These are phyloP conservation scores for Alloplasta piceator DNA, from an alignment of 2,888 invertebrate genomes.

Conservation along the genomic window DNA sequence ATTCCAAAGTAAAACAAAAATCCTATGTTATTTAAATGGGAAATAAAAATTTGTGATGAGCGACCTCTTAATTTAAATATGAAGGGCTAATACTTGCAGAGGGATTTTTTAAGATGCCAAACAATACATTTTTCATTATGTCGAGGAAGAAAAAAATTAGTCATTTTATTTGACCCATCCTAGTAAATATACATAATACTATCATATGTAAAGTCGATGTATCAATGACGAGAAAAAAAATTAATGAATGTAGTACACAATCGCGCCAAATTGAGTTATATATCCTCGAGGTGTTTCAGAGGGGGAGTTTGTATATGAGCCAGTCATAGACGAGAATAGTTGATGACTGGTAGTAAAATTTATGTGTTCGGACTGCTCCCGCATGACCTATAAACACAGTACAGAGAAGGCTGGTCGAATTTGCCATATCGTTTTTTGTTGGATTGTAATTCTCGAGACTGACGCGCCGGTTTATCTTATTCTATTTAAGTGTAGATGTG, in stretches of 20 bases:
- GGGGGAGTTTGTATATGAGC: slow-evolving; percentile 19
- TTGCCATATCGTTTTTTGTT: slow-evolving; percentile 55
- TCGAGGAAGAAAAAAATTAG: too few species aligned
- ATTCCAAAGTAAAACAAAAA: too few species aligned
- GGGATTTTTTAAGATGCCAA: too few species aligned
- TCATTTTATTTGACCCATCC: too few species aligned
- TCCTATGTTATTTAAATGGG: too few species aligned
- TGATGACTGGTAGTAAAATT: slow-evolving; percentile 69
- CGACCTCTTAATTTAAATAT: too few species aligned
- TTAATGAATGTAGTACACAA: slow-evolving; percentile 74
- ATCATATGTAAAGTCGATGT: too few species aligned
- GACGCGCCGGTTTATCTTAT: slow-evolving; percentile 53
- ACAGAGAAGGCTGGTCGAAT: slow-evolving; percentile 53
- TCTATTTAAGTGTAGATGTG: slow-evolving; percentile 43
- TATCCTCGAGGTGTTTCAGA: slow-evolving; percentile 53
- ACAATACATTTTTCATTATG: too few species aligned
- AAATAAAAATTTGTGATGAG: too few species aligned
- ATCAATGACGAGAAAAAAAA: slow-evolving; percentile 9
- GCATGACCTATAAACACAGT: slow-evolving; percentile 68
- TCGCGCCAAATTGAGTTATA: slow-evolving; percentile 72
- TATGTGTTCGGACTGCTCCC: slow-evolving; percentile 60
- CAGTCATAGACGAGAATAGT: slow-evolving; percentile 78
- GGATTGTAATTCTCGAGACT: slow-evolving; percentile 47
- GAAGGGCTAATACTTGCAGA: too few species aligned
- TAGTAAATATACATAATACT: too few species aligned